Evolutionary conservation across 2,888 invertebrate species (phyloP).

Genomic region (Rhagophthalmus giganteus): DNA sequence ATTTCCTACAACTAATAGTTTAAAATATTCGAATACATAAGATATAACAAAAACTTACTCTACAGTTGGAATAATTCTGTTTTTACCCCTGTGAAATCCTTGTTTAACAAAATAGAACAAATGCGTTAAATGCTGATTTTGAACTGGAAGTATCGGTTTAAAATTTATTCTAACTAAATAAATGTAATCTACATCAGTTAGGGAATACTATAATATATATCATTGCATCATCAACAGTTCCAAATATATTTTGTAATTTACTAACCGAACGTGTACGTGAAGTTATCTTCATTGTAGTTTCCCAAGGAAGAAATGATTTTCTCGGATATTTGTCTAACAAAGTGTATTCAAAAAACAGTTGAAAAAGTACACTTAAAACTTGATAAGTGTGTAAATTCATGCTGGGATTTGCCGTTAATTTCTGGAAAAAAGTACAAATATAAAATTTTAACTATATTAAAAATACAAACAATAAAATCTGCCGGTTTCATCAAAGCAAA

Average conservation of each 20-base stretch:
- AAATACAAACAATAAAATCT: conserved; percentile 60
- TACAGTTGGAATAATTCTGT: conserved; percentile 68
- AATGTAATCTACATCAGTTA: conserved; percentile 60
- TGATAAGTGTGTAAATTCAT: conserved; percentile 61
- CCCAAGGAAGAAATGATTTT: conserved; percentile 70
- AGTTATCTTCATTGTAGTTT: conserved; percentile 40
- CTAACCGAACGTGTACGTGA: conserved; percentile 11
- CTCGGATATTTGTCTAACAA: conserved; percentile 64
- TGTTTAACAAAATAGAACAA: conserved; percentile 73
- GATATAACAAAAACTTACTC: conserved; percentile 63
- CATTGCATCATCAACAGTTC: too few relatives aligned
- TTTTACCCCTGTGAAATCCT: conserved; percentile 62
- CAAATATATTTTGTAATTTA: too few relatives aligned
- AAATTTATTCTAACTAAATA: conserved; percentile 69
- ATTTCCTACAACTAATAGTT: conserved; percentile 59
- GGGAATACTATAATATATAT: conserved; percentile 37
- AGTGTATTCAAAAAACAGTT: conserved; percentile 67
- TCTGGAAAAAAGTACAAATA: conserved; percentile 44
- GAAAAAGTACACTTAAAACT: conserved; percentile 65
- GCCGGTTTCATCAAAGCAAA: conserved; percentile 65
- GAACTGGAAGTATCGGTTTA: conserved; percentile 58
- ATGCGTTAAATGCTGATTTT: conserved; percentile 60
- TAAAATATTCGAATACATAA: too few relatives aligned
- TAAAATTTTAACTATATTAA: background rate
- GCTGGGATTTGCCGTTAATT: conserved; percentile 62